These are phyloP conservation scores for Alitta virens DNA, from an alignment of 2,888 invertebrate species.

Conservation along the genomic window DNA sequence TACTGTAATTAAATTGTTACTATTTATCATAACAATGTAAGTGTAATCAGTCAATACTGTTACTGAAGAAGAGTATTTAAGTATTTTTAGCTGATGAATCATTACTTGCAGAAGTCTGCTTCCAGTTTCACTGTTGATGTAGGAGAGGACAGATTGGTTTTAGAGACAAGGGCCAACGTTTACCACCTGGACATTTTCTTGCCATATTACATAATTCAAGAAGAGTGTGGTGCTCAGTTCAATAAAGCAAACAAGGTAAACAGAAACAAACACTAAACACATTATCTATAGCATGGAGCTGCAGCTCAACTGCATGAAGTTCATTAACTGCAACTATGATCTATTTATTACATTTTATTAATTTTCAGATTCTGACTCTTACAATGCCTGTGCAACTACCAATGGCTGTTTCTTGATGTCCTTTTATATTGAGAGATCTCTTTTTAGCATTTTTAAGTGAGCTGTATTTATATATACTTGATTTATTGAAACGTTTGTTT, in stretches of 20 bases:
- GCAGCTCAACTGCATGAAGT: background rate
- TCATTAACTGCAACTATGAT: background rate
- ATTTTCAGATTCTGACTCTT: conserved; percentile 42
- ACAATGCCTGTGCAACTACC: conserved; percentile 43
- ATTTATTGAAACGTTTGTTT: too few species aligned
- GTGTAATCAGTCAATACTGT: too few species aligned
- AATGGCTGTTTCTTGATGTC: background rate
- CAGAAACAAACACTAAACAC: background rate
- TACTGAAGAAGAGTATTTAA: too few species aligned
- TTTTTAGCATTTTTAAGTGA: too few species aligned
- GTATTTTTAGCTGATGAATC: too few species aligned
- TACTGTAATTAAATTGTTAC: too few species aligned
- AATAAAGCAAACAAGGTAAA: conserved; percentile 41
- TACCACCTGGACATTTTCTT: conserved; percentile 56
- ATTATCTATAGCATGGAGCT: background rate
- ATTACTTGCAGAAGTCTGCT: conserved; percentile 45
- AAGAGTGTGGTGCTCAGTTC: conserved; percentile 55
- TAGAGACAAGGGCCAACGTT: conserved; percentile 50
- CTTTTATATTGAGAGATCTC: too few species aligned
- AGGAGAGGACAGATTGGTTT: conserved; percentile 54
- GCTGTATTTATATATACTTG: too few species aligned
- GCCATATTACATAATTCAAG: conserved; percentile 50
- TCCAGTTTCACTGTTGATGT: conserved; percentile 51
- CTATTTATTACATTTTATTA: background rate
- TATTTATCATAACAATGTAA: too few species aligned